Evolutionary conservation across 2,888 invertebrate genomes (phyloP).

Genomic region (Hypena proboscidalis): DNA sequence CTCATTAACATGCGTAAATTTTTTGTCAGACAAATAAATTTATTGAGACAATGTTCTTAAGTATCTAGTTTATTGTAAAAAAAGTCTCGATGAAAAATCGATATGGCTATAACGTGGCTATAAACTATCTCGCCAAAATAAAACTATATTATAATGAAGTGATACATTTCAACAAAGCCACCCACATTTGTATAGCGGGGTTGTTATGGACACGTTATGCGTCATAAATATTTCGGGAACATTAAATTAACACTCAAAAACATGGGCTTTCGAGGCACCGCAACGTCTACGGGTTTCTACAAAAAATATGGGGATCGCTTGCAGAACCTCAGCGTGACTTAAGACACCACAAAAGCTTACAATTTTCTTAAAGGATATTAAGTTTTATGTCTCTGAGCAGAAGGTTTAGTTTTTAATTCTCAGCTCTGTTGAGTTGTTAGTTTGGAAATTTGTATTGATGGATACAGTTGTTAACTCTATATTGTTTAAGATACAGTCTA

Average conservation of each 20-base stretch:
- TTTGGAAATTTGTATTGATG: conserved; percentile 49
- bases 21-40: too few species aligned
- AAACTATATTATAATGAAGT: conserved; percentile 71
- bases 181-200: conserved; percentile 82
- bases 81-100: conserved; percentile 16
- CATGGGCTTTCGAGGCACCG: conserved; percentile 83
- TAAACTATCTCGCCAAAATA: conserved; percentile 41
- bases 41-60: too few species aligned
- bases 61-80: too few species aligned
- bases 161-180: conserved; percentile 78
- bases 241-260: conserved; percentile 85
- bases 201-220: conserved; percentile 82
- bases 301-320: conserved; percentile 79
- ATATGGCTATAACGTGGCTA: conserved; percentile 17
- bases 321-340: conserved; percentile 70
- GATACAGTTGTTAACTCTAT: conserved; percentile 63
- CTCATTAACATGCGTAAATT: not conserved
- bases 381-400: conserved; percentile 23
- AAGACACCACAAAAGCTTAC: conserved; percentile 54
- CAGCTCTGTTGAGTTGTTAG: conserved; percentile 34
- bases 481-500: conserved; percentile 69
- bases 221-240: conserved; percentile 85
- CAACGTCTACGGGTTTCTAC: conserved; percentile 76
- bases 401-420: conserved; percentile 47
- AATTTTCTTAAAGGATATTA: conserved; percentile 27